Conservation (phyloP, 2,797 vertebrate species). For the Coccyzus lansbergi region DNA sequence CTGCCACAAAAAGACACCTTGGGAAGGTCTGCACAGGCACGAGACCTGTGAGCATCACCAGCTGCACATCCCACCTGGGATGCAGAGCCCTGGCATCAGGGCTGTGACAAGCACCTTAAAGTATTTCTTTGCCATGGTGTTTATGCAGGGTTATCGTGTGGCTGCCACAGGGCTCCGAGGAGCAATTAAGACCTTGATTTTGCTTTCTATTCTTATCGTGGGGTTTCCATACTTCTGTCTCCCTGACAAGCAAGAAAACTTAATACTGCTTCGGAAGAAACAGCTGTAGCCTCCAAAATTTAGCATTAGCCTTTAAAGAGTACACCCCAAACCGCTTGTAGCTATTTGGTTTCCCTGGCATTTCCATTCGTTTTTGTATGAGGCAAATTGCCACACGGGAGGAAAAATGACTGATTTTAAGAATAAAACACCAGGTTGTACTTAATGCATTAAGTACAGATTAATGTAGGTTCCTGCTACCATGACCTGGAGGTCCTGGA, state of each 20-base stretch:
- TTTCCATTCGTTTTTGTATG: neutral
- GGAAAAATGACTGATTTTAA: neutral
- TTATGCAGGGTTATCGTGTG: neutral
- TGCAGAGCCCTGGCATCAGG: neutral
- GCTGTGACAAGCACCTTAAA: fast-evolving
- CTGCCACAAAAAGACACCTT: neutral
- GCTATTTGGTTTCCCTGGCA: neutral
- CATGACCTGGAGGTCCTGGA: no score
- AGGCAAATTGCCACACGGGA: neutral
- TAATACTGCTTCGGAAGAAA: neutral
- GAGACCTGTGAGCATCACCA: neutral
- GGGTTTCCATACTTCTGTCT: constrained; percentile 10
- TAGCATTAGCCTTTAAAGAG: neutral
- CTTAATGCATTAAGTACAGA: no score
- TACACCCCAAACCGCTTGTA: neutral
- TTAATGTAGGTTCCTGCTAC: neutral
- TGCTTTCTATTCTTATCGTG: constrained; percentile 25
- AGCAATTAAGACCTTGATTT: neutral
- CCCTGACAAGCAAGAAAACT: neutral
- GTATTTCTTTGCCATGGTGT: neutral
- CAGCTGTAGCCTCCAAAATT: neutral
- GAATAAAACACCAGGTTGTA: neutral
- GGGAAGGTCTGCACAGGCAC: neutral
- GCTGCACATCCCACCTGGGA: neutral
- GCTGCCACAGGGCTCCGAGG: neutral